Evolutionary conservation across 1,140 invertebrate species (phyloP), one percentile per base, ranked within the genome.

Genomic region (Leptinotarsa lineolata): DNA sequence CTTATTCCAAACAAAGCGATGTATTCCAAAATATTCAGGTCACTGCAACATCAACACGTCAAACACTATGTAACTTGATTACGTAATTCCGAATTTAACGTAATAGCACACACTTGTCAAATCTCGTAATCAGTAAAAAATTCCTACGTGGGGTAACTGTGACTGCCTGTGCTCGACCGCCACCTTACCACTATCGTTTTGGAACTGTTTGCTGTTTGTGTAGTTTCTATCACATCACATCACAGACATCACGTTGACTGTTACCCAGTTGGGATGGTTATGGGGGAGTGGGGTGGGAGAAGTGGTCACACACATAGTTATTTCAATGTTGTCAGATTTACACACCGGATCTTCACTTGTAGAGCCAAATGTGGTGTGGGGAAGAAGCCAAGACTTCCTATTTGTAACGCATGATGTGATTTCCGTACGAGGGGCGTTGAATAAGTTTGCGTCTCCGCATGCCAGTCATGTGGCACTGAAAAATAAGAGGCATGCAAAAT

Each of bases 161-260:
- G 81, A 81, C 81, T 69, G 75, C 76, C 78, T 69, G 48, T 71
- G 73, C 39, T 44, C 71, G 79, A 78, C 79, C 71, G 81, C 75
- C 81, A 82, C 81, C 81, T 82, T 82, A 82, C 81, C 80, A 81
- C 81, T 81, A 81, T 79, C 79, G 80, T 80, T 79, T 48, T 71
- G 69, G 69, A 71, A 71, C 69, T 71, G 69, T 71, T 68, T 71
- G 60, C 69, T 71, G 69, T 71, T 68, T 71, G 69, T 46, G 58
- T 63, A 71, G 69, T 44, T 39, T 39, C 30, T 39, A 67, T 39
- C 24, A 24, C 20, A 45, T 71, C 24, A 63, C 48, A 63, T 30
- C 54, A 54, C 69, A 61, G 60, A 61, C 69, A 71, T 71, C 69
- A 71, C 78, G 78, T 68, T 64, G 73, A 76, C 75, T 80, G 78